Percentiles rank a stretch among this genome's conserved stretches.
Conservation (phyloP, 2,888 invertebrate genomes). For the Eupithecia dodoneata region DNA sequence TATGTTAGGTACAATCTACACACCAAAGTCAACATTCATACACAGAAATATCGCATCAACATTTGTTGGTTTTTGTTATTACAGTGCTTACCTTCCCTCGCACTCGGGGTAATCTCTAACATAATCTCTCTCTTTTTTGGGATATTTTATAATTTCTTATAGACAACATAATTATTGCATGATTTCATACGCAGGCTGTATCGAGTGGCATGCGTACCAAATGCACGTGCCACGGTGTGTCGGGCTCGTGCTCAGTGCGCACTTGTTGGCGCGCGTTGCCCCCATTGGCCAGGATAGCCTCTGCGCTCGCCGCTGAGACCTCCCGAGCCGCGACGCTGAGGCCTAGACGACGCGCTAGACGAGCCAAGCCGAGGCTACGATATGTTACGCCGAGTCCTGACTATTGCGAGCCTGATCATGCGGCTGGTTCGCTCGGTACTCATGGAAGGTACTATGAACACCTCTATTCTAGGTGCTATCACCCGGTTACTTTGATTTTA, state of each 20-base stretch:
- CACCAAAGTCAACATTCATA: too few relatives aligned
- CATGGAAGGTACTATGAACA: conserved; percentile 85
- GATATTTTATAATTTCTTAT: too few relatives aligned
- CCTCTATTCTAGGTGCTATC: not conserved
- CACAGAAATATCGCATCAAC: too few relatives aligned
- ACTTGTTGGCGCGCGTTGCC: conserved; percentile 92
- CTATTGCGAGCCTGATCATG: conserved; percentile 90
- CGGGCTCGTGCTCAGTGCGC: conserved; percentile 91
- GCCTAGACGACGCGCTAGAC: conserved; percentile 65
- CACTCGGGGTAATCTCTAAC: too few relatives aligned
- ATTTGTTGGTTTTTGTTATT: too few relatives aligned
- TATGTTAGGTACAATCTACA: too few relatives aligned
- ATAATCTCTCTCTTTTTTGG: too few relatives aligned
- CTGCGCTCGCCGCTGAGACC: conserved; percentile 73
- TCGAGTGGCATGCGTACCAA: conserved; percentile 81
- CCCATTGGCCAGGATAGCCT: conserved; percentile 85
- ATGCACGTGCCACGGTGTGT: conserved; percentile 94
- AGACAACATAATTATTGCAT: not conserved
- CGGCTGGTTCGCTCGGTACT: conserved; percentile 90
- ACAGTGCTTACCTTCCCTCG: too few relatives aligned
- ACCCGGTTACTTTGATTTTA: not conserved
- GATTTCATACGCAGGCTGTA: conserved; percentile 81
- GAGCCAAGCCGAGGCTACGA: conserved; percentile 85
- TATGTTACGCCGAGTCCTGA: conserved; percentile 92
- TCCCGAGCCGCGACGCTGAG: conserved; percentile 73